Percentiles rank a stretch among this genome's conserved stretches.
These are phyloP conservation scores for Aporrectodea caliginosa DNA, from an alignment of 1,140 invertebrate species.

Conservation along the genomic window DNA sequence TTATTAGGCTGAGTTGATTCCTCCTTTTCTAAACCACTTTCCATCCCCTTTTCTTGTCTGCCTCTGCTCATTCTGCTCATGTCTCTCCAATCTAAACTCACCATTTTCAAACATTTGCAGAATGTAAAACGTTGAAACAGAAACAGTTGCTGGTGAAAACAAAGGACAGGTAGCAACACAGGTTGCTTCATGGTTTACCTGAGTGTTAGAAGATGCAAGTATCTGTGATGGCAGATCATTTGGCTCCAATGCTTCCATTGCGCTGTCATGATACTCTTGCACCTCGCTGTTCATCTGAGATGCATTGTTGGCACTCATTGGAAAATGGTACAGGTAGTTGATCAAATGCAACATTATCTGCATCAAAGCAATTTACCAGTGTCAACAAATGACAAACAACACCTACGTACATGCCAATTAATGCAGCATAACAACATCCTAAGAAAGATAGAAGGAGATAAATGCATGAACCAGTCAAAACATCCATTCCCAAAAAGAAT, in stretches of 20 bases:
- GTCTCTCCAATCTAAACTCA: neutral
- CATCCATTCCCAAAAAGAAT: too few relatives aligned
- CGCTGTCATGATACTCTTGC: conserved; percentile 79
- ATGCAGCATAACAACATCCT: too few relatives aligned
- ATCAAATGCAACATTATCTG: conserved; percentile 66
- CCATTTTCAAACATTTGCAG: too few relatives aligned
- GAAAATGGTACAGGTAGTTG: conserved; percentile 83
- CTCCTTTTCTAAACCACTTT: neutral
- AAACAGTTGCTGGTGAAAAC: too few relatives aligned
- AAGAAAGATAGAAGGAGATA: too few relatives aligned
- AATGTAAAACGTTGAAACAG: too few relatives aligned
- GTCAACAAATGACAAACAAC: neutral
- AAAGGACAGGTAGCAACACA: conserved; percentile 19
- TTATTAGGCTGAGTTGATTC: too few relatives aligned
- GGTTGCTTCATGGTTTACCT: neutral
- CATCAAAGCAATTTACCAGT: conserved; percentile 1
- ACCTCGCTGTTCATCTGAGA: conserved; percentile 77
- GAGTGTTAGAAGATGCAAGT: neutral
- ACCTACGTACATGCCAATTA: too few relatives aligned
- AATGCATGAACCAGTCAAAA: too few relatives aligned
- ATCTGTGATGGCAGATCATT: neutral
- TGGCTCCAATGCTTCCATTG: neutral
- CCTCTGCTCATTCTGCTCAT: neutral
- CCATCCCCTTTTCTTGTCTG: neutral
- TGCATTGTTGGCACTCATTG: conserved; percentile 73